A percentile compares a stretch with the other conserved stretches of the same genome.
These are phyloP conservation scores for Schizopygopsis pylzovi DNA, from an alignment of 2,797 vertebrate genomes.

Conservation along the genomic window DNA sequence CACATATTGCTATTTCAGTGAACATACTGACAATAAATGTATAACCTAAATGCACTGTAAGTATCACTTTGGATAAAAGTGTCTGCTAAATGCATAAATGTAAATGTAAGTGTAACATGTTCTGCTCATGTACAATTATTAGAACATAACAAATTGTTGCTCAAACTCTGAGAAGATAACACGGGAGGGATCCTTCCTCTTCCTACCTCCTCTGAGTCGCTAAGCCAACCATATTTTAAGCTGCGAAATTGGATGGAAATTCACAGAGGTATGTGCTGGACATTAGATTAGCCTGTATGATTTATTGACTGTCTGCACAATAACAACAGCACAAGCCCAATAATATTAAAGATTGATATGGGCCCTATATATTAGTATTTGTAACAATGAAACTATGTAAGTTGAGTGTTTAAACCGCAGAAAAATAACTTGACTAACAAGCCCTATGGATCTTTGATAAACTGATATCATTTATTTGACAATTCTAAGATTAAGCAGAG, in stretches of 20 bases:
- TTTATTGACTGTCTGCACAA: slow-evolving; percentile 50
- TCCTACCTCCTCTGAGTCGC: slow-evolving; percentile 31
- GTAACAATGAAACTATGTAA: slow-evolving; percentile 40
- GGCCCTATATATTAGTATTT: slow-evolving; percentile 39
- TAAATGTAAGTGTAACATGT: background rate
- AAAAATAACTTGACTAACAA: slow-evolving; percentile 40
- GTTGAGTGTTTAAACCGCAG: background rate
- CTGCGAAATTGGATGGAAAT: slow-evolving; percentile 56
- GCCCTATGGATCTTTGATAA: slow-evolving; percentile 45
- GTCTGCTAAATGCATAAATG: no score
- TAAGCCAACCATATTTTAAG: slow-evolving; percentile 50
- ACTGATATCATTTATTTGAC: slow-evolving; percentile 53
- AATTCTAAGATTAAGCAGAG: slow-evolving; percentile 52
- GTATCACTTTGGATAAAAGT: no score
- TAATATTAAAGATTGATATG: slow-evolving; percentile 58
- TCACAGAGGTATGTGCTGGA: slow-evolving; percentile 51
- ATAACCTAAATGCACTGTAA: no score
- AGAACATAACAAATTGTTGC: slow-evolving; percentile 30
- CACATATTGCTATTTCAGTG: background rate
- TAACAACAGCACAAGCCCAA: slow-evolving; percentile 51
- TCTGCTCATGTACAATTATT: background rate
- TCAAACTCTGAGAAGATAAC: slow-evolving; percentile 26
- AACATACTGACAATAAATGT: no score
- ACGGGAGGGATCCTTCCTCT: slow-evolving; percentile 31
- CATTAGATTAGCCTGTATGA: slow-evolving; percentile 54